Conservation (phyloP, 1,140 invertebrate species). For the Eumaeus atala region DNA sequence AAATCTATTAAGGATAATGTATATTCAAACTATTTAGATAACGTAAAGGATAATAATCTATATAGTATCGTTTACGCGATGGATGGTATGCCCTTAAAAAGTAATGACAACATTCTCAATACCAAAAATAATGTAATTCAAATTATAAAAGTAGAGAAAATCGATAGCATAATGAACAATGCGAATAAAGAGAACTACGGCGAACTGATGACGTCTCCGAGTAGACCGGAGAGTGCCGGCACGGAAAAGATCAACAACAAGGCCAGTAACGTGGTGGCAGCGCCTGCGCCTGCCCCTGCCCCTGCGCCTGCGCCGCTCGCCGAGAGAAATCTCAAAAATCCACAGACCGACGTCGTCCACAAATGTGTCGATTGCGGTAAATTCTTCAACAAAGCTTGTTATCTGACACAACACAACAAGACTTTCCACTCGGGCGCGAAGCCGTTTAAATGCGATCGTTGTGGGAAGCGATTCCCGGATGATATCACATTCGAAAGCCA, state of each 20-base stretch:
- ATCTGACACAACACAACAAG: constrained; percentile 92
- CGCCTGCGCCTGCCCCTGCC: constrained; percentile 48
- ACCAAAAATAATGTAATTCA: constrained; percentile 55
- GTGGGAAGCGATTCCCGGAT: constrained; percentile 87
- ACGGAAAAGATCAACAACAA: constrained; percentile 52
- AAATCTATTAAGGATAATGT: constrained; percentile 44
- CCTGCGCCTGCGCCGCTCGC: constrained; percentile 54
- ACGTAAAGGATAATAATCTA: constrained; percentile 51
- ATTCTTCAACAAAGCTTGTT: constrained; percentile 89
- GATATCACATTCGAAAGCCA: constrained; percentile 81
- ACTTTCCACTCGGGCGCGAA: constrained; percentile 91
- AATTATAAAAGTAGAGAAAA: constrained; percentile 66
- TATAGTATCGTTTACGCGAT: constrained; percentile 44
- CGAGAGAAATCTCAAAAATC: constrained; percentile 61
- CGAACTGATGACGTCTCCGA: constrained; percentile 64
- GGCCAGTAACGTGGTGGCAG: not conserved
- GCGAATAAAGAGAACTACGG: constrained; percentile 74
- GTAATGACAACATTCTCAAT: constrained; percentile 43
- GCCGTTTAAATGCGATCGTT: constrained; percentile 87
- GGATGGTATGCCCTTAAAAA: constrained; percentile 60
- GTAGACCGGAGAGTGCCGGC: constrained; percentile 63
- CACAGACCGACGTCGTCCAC: constrained; percentile 66
- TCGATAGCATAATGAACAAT: constrained; percentile 67
- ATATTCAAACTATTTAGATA: constrained; percentile 43
- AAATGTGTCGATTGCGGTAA: constrained; percentile 90